Percentiles rank a stretch among this genome's conserved stretches.
Evolutionary conservation across 2,797 vertebrate genomes (phyloP).

Genomic region (Mus minutoides): DNA sequence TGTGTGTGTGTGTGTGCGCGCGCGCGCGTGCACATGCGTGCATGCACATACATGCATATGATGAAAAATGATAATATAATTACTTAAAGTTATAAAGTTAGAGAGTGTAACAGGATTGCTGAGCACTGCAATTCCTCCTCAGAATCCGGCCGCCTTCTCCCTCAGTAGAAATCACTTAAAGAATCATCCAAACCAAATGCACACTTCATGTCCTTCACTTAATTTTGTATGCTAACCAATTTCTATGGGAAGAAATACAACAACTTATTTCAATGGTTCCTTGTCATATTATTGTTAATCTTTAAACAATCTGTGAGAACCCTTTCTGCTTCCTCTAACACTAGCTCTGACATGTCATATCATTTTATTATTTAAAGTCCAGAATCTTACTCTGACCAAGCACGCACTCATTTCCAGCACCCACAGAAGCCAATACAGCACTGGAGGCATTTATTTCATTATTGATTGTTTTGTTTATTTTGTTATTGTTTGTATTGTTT

Average conservation of each 20-base stretch:
- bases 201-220: slow-evolving; percentile 1
- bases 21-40: rapidly evolving
- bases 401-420: background rate
- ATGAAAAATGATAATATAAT: background rate
- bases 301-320: slow-evolving; percentile 39
- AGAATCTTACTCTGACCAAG: background rate
- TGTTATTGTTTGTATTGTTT: background rate
- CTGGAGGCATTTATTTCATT: background rate
- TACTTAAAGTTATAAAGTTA: background rate
- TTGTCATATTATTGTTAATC: background rate
- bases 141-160: background rate
- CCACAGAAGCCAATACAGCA: background rate
- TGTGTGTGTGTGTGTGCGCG: no score
- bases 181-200: background rate
- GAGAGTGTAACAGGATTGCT: background rate
- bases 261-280: background rate
- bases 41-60: background rate
- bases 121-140: background rate
- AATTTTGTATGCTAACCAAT: background rate
- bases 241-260: background rate
- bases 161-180: slow-evolving; percentile 16
- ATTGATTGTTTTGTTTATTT: background rate
- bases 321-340: background rate
- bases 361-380: slow-evolving; percentile 18
- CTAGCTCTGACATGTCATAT: background rate